Percentiles rank a stretch among this genome's conserved stretches.
These are phyloP conservation scores for Kobus ellipsiprymnus DNA, from an alignment of 2,113 vertebrate genomes.

Conservation along the genomic window DNA sequence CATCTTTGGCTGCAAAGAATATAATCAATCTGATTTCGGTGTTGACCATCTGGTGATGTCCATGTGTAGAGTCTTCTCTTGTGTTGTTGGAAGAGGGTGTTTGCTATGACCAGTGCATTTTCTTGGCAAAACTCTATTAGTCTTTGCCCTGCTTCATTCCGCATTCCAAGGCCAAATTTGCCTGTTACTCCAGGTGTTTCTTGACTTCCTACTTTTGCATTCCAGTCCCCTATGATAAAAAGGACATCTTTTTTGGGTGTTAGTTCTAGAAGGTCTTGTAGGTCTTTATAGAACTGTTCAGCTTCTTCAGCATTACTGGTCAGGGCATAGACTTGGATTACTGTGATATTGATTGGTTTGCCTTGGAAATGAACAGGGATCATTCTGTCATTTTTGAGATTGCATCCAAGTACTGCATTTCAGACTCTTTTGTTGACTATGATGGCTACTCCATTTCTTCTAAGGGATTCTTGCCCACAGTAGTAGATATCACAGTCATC, in stretches of 20 bases:
- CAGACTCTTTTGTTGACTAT: neutral
- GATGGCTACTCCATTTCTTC: neutral
- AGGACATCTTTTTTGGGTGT: neutral
- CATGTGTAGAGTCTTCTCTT: neutral
- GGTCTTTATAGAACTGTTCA: neutral
- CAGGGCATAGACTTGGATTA: neutral
- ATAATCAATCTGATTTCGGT: neutral
- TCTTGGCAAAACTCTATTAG: neutral
- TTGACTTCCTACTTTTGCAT: neutral
- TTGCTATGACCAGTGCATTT: neutral
- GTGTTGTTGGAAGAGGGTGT: neutral
- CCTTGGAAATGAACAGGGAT: neutral
- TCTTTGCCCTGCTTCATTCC: neutral
- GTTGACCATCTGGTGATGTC: neutral
- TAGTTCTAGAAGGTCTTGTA: neutral
- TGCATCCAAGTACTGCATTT: neutral
- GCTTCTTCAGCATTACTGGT: neutral
- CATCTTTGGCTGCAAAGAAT: neutral
- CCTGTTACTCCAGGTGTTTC: neutral
- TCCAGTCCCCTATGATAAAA: neutral
- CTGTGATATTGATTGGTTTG: neutral
- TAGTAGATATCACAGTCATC: neutral
- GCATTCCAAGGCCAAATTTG: neutral
- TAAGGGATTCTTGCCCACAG: neutral
- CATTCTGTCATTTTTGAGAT: neutral